These are phyloP conservation scores for Acanthopleura granulata DNA, from an alignment of 2,888 invertebrate genomes.

Conservation along the genomic window DNA sequence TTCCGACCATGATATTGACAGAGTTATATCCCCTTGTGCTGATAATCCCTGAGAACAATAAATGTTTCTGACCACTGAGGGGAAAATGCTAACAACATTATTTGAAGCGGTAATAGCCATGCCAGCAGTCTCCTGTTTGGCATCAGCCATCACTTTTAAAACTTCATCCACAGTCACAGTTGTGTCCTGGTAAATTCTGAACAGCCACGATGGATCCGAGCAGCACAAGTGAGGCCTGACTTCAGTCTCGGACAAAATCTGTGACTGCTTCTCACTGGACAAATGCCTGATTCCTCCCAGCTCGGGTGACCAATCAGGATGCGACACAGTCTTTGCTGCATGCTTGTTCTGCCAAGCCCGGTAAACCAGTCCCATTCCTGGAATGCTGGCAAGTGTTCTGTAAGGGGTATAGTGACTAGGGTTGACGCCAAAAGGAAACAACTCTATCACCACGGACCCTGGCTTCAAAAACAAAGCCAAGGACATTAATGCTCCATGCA, in stretches of 20 bases:
- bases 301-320: constrained; percentile 66
- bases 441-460: constrained; percentile 68
- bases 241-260: constrained; percentile 55
- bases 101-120: neutral
- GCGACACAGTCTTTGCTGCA: constrained; percentile 56
- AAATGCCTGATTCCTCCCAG: constrained; percentile 70
- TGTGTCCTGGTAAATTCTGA: constrained; percentile 73
- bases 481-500: constrained; percentile 71
- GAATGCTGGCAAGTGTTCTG: constrained; percentile 66
- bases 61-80: constrained; percentile 35
- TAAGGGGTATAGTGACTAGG: constrained; percentile 71
- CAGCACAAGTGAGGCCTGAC: constrained; percentile 71
- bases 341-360: constrained; percentile 69
- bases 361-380: constrained; percentile 66
- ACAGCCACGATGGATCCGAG: constrained; percentile 71
- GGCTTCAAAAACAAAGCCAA: constrained; percentile 69
- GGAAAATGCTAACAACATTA: constrained; percentile 22
- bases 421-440: constrained; percentile 72
- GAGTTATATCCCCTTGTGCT: constrained; percentile 4
- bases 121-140: constrained; percentile 25
- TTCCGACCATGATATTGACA: constrained; percentile 45
- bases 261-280: constrained; percentile 49
- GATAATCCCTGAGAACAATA: constrained; percentile 25
- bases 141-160: constrained; percentile 35
- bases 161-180: constrained; percentile 61